Conservation (phyloP, 2,113 vertebrate species). For the Sakesphorus luctuosus region DNA sequence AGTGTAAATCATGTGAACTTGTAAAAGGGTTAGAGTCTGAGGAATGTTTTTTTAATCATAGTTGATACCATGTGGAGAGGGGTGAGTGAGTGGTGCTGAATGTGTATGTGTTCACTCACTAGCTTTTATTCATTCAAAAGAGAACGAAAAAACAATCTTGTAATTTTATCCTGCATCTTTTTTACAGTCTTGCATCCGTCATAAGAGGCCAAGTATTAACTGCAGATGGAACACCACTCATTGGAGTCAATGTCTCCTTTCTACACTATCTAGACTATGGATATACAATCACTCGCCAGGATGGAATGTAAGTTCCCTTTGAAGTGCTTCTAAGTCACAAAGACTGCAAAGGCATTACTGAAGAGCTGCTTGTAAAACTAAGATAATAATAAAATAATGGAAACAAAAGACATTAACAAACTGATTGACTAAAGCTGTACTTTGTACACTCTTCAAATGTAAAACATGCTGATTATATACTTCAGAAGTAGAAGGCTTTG, state of each 20-base stretch:
- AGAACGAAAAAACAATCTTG: background rate
- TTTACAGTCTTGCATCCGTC: conserved; percentile 90
- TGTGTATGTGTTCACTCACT: background rate
- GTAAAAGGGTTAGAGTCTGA: conserved; percentile 43
- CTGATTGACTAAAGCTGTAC: background rate
- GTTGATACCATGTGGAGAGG: conserved; percentile 15
- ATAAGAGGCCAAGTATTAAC: conserved; percentile 97
- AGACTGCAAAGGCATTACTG: background rate
- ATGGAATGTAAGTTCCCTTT: conserved; percentile 91
- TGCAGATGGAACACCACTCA: conserved; percentile 94
- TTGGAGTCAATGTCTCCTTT: conserved; percentile 98
- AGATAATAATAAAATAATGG: background rate
- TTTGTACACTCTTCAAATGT: background rate
- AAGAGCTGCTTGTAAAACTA: background rate
- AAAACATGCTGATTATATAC: background rate
- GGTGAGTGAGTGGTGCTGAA: background rate
- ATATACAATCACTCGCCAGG: conserved; percentile 93
- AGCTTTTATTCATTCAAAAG: conserved; percentile 29
- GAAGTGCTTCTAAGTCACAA: background rate
- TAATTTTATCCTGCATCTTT: conserved; percentile 66
- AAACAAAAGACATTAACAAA: background rate
- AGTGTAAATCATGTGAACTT: conserved; percentile 64
- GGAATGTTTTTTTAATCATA: conserved; percentile 51
- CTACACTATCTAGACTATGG: conserved; percentile 92
- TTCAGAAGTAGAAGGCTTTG: background rate